Percentiles rank a stretch among this genome's conserved stretches.
These are phyloP conservation scores for Caenorhabditis virilis DNA, from an alignment of 2,888 invertebrate genomes.

Conservation along the genomic window DNA sequence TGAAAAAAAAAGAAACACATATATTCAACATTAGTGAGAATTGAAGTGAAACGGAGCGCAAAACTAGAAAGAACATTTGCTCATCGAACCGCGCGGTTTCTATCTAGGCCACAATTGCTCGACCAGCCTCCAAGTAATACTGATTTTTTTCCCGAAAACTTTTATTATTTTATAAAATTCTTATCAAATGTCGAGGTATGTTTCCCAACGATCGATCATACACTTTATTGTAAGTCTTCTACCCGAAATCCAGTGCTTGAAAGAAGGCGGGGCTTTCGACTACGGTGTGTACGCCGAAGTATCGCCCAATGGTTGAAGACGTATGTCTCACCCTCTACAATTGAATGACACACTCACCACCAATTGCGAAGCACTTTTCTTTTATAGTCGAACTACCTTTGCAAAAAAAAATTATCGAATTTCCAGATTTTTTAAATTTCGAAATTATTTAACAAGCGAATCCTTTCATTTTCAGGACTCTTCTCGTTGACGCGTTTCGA, in stretches of 20 bases:
- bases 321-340: no score
- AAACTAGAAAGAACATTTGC: slow-evolving; percentile 41
- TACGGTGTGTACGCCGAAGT: slow-evolving; percentile 38
- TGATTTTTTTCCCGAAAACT: no score
- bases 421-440: background rate
- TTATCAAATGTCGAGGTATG: no score
- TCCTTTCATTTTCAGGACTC: slow-evolving; percentile 39
- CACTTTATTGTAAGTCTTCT: no score
- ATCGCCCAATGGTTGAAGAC: slow-evolving; percentile 31
- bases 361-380: slow-evolving; percentile 42
- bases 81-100: slow-evolving; percentile 39
- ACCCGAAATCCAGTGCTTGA: no score
- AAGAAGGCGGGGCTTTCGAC: slow-evolving; percentile 32
- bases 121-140: no score
- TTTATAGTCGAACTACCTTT: slow-evolving; percentile 37
- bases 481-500: slow-evolving; percentile 30
- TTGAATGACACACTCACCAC: slow-evolving; percentile 41
- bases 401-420: background rate
- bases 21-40: slow-evolving; percentile 39
- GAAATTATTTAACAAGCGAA: slow-evolving; percentile 2
- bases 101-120: no score
- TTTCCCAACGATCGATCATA: no score
- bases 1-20: slow-evolving; percentile 3
- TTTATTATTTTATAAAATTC: no score
- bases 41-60: slow-evolving; percentile 42